Evolutionary conservation across 2,888 invertebrate genomes (phyloP).

Genomic region (Tenthredo mesomela): DNA sequence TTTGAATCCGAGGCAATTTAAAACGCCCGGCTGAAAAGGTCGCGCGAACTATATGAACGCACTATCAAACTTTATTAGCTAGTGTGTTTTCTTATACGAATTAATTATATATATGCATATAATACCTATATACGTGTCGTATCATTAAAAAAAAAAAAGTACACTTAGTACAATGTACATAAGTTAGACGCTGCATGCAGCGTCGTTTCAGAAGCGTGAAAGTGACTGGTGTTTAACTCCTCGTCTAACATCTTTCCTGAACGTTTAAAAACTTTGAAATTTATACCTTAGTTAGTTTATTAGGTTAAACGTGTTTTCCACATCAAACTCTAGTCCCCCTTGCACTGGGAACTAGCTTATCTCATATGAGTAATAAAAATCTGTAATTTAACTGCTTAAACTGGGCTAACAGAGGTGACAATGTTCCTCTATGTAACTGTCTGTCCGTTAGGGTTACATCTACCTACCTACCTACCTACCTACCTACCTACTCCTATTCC

Average conservation of each 20-base stretch:
- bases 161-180: not conserved
- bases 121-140: not conserved
- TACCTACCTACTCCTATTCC: not conserved
- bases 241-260: not conserved
- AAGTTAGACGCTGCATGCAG: not conserved
- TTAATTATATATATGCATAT: not conserved
- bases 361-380: slow-evolving; percentile 2
- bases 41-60: slow-evolving; percentile 20
- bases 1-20: not conserved
- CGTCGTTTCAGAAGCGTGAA: slow-evolving; percentile 5
- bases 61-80: not conserved
- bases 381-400: slow-evolving; percentile 8
- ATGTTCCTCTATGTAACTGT: not conserved
- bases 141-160: not conserved
- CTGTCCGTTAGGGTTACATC: not conserved
- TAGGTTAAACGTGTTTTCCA: not conserved
- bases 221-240: not conserved
- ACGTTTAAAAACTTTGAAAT: not conserved
- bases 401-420: slow-evolving; percentile 7
- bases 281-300: not conserved
- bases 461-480: not conserved
- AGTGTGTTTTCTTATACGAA: not conserved
- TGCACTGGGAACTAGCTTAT: not conserved
- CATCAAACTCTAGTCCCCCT: not conserved
- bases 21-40: slow-evolving; percentile 16